phyloP scores from a whole-genome alignment of 2,797 vertebrate species.

The Acanthis flammea region DNA sequence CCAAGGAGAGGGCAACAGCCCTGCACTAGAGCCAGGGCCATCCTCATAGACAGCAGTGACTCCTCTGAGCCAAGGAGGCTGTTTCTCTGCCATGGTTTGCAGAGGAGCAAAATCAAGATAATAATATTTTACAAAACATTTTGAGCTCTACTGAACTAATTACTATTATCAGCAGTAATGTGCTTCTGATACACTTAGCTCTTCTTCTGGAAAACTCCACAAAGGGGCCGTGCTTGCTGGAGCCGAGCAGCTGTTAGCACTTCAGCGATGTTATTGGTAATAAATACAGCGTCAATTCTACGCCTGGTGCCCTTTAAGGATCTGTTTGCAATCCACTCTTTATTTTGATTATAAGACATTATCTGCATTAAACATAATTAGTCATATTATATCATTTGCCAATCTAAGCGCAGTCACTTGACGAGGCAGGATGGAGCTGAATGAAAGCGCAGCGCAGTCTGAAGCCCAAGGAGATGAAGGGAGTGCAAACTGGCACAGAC shows the following conservation, averaged over 20 bases:
- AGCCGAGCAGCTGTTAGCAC: slow-evolving; percentile 60
- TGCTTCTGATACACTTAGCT: slow-evolving; percentile 22
- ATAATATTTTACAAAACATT: slow-evolving; percentile 56
- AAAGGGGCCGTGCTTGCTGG: slow-evolving; percentile 53
- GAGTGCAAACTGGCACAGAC: neutral
- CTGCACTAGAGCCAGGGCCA: neutral
- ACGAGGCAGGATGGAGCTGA: neutral
- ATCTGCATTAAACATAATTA: slow-evolving; percentile 58
- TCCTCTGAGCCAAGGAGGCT: neutral
- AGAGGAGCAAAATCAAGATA: neutral
- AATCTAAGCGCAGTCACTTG: neutral
- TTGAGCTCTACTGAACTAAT: slow-evolving; percentile 49
- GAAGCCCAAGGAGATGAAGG: neutral
- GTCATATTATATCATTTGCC: neutral
- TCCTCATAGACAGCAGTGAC: neutral
- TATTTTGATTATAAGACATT: slow-evolving; percentile 65
- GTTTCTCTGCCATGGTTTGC: neutral
- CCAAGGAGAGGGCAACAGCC: neutral
- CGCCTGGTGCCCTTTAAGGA: slow-evolving; percentile 31
- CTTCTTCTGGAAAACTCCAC: slow-evolving; percentile 55
- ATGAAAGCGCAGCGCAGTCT: neutral
- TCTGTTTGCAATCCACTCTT: slow-evolving; percentile 46
- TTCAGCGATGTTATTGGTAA: neutral
- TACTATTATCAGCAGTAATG: slow-evolving; percentile 59
- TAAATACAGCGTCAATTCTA: slow-evolving; percentile 14